A percentile compares a stretch with the other conserved stretches of the same genome.
phyloP scores from a whole-genome alignment of 2,113 vertebrate genomes.

The Loxodonta africana region DNA sequence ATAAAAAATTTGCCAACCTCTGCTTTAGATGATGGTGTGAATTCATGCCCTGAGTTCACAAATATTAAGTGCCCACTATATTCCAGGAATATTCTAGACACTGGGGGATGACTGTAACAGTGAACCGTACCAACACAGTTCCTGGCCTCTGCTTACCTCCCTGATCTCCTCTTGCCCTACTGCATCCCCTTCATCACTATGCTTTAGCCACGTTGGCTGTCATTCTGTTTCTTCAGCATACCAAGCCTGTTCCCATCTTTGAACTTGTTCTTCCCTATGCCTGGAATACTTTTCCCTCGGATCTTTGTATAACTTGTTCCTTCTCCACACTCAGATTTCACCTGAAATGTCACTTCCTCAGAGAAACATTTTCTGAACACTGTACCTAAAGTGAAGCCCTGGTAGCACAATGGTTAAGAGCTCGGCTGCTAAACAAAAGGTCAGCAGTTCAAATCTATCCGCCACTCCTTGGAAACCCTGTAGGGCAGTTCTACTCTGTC shows the following conservation, averaged over 20 bases:
- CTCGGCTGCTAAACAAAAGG: too few species aligned
- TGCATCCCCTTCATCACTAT: neutral
- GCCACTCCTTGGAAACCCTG: too few species aligned
- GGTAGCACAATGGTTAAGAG: too few species aligned
- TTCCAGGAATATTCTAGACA: neutral
- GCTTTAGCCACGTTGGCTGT: neutral
- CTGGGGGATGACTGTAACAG: neutral
- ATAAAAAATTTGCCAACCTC: slow-evolving; percentile 32
- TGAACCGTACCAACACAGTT: neutral
- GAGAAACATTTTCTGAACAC: neutral
- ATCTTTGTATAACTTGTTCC: neutral
- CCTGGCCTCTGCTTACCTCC: neutral
- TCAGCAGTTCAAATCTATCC: too few species aligned
- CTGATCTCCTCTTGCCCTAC: neutral
- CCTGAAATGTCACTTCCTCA: neutral
- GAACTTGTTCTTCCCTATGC: neutral
- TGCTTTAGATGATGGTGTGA: slow-evolving; percentile 32
- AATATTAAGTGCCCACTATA: neutral
- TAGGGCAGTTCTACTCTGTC: too few species aligned
- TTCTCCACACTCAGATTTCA: slow-evolving; percentile 10
- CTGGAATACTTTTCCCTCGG: neutral
- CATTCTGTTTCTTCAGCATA: neutral
- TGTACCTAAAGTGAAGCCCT: too few species aligned
- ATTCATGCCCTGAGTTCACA: neutral
- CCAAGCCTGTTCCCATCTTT: neutral